Percentiles rank a stretch among this genome's conserved stretches.
Conservation (phyloP, 2,888 invertebrate species). For the Tetrapedia diversipes region DNA sequence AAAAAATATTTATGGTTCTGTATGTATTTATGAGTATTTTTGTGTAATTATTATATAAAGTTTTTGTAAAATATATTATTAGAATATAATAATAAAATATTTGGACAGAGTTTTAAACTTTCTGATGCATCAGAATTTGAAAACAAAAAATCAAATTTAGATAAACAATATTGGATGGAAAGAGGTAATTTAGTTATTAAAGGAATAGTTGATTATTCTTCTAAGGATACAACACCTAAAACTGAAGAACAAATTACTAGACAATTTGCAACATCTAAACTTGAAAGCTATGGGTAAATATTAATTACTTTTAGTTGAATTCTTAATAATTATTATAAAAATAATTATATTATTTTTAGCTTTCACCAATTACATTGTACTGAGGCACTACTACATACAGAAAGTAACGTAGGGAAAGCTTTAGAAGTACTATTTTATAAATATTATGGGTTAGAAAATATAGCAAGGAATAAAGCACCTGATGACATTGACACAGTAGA, state of each 20-base stretch:
- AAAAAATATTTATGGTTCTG: constrained; percentile 89
- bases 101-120: constrained; percentile 83
- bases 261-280: constrained; percentile 88
- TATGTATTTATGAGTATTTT: constrained; percentile 78
- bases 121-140: constrained; percentile 83
- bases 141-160: constrained; percentile 88
- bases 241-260: constrained; percentile 87
- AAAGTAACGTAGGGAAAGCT: constrained; percentile 88
- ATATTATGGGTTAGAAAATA: constrained; percentile 86
- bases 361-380: constrained; percentile 89
- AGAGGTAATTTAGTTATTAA: constrained; percentile 90
- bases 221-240: constrained; percentile 84
- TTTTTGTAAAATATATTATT: neutral
- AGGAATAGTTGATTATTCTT: constrained; percentile 89
- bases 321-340: constrained; percentile 18
- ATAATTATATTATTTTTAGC: constrained; percentile 83
- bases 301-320: constrained; percentile 23
- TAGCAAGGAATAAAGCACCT: constrained; percentile 80
- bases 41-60: neutral
- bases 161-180: constrained; percentile 90
- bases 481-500: constrained; percentile 83
- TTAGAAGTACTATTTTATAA: constrained; percentile 88
- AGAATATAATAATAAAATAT: constrained; percentile 22
- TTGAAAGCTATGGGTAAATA: constrained; percentile 86
- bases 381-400: constrained; percentile 88